A percentile compares a stretch with the other conserved stretches of the same genome.
Evolutionary conservation across 2,797 vertebrate species (phyloP).

Genomic region (Poecilia picta): DNA sequence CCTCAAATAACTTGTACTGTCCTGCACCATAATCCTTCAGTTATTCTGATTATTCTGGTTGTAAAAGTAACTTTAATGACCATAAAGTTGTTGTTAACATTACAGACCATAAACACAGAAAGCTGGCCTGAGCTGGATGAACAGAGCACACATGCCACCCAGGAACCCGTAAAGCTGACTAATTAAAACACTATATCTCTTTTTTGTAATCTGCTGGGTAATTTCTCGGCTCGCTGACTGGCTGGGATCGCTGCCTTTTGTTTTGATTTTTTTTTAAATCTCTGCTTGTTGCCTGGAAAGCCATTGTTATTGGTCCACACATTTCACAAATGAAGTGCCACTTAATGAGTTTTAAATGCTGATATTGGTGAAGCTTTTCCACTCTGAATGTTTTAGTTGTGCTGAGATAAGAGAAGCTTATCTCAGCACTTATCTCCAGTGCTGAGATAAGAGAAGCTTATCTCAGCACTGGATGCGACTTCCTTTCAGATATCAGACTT

Average conservation of each 20-base stretch:
- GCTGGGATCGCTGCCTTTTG: background rate
- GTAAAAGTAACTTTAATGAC: background rate
- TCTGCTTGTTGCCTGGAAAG: conserved; percentile 3
- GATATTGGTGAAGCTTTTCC: background rate
- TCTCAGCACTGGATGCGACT: background rate
- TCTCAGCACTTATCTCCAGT: no score
- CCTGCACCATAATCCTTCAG: background rate
- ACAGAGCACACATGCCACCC: background rate
- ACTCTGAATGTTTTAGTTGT: background rate
- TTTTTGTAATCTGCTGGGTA: conserved; percentile 1
- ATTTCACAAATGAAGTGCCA: conserved; percentile 11
- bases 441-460: no score
- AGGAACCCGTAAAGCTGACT: conserved; percentile 3
- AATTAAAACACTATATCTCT: conserved; percentile 19
- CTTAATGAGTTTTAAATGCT: conserved; percentile 3
- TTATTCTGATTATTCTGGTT: background rate
- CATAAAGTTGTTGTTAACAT: background rate
- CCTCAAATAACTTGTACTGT: background rate
- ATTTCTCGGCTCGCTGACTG: conserved; percentile 16
- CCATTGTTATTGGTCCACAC: conserved; percentile 9
- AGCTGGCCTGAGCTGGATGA: background rate
- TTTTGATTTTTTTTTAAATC: background rate
- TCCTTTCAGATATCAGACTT: background rate
- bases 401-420: background rate
- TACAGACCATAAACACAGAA: background rate